These are phyloP conservation scores for Gobiocypris rarus DNA, from an alignment of 2,113 vertebrate genomes.

Conservation along the genomic window DNA sequence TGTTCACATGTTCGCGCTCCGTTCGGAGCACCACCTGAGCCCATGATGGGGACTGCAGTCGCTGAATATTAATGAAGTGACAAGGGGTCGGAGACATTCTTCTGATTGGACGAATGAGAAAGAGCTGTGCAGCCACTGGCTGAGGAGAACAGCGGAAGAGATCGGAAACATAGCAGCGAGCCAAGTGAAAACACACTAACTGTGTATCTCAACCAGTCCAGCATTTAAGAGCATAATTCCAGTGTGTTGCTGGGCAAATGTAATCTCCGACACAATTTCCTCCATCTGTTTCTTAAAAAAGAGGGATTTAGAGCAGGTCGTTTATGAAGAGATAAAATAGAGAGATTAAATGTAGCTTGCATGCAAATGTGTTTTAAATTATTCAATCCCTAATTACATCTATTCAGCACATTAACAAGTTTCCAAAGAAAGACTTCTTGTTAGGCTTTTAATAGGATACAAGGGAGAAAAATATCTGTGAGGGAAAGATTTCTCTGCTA, in stretches of 20 bases:
- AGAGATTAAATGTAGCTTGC: conserved; percentile 11
- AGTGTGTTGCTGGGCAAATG: conserved; percentile 34
- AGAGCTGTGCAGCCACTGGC: conserved; percentile 29
- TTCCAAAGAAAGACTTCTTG: neutral
- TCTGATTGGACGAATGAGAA: conserved; percentile 32
- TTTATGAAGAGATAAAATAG: neutral
- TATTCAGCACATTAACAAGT: neutral
- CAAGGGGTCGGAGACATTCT: neutral
- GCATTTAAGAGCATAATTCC: conserved; percentile 7
- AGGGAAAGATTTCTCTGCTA: neutral
- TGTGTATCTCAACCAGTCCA: neutral
- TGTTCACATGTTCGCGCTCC: conserved; percentile 43
- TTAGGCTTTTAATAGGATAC: neutral
- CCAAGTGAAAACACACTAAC: conserved; percentile 26
- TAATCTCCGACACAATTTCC: neutral
- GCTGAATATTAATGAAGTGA: conserved; percentile 55
- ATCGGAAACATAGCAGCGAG: conserved; percentile 10
- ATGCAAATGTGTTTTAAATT: conserved; percentile 11
- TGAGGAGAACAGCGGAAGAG: neutral
- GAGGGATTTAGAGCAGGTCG: neutral
- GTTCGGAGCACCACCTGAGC: conserved; percentile 54
- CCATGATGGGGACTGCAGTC: conserved; percentile 55
- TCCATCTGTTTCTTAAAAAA: conserved; percentile 17
- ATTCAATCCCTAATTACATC: neutral
- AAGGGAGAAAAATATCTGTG: neutral